Conservation (phyloP, 2,797 vertebrate genomes). For the Eulemur rubriventer region DNA sequence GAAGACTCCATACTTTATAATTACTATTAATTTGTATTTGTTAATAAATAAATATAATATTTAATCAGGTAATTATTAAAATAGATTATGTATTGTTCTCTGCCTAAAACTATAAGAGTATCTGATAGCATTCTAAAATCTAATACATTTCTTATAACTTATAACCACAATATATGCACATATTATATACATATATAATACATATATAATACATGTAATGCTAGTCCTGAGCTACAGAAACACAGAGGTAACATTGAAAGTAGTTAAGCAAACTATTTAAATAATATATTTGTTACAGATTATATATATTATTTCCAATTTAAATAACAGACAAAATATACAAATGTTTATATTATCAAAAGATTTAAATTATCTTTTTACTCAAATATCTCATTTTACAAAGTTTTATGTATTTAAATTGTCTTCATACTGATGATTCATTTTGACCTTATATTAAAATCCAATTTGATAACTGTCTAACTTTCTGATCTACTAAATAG, state of each 20-base stretch:
- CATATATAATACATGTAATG: neutral
- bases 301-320: neutral
- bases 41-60: neutral
- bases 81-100: neutral
- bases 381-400: neutral
- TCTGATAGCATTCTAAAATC: neutral
- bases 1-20: neutral
- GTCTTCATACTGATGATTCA: neutral
- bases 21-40: neutral
- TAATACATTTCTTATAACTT: neutral
- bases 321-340: neutral
- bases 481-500: neutral
- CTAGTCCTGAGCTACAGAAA: neutral
- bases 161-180: neutral
- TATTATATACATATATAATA: neutral
- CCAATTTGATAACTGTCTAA: neutral
- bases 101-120: neutral
- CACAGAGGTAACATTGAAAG: neutral
- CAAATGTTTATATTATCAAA: neutral
- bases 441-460: neutral
- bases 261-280: neutral
- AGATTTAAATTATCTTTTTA: neutral
- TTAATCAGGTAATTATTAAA: neutral
- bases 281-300: neutral
- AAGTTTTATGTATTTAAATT: neutral